These are phyloP conservation scores for Archips xylosteana DNA, from an alignment of 2,888 invertebrate species.

Conservation along the genomic window DNA sequence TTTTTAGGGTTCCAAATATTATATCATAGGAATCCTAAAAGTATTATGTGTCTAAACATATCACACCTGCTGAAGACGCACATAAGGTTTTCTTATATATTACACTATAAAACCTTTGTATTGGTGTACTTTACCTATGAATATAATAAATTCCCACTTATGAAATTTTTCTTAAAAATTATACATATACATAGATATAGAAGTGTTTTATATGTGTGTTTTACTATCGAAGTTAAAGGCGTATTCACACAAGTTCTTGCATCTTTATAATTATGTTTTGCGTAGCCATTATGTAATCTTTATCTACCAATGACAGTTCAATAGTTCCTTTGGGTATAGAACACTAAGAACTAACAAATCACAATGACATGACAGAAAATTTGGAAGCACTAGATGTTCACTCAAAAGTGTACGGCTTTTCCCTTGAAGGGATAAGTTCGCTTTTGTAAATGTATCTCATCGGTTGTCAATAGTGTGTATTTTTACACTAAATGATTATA, in stretches of 20 bases:
- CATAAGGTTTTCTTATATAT: constrained; percentile 61
- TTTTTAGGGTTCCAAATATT: constrained; percentile 24
- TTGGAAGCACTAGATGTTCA: too few species aligned
- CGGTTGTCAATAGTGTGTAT: too few species aligned
- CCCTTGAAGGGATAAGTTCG: too few species aligned
- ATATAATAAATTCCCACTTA: constrained; percentile 54
- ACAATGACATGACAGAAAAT: too few species aligned
- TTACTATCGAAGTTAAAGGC: constrained; percentile 50
- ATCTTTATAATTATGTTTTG: too few species aligned
- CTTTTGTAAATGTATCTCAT: too few species aligned
- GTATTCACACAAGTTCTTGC: constrained; percentile 46
- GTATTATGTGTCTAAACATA: constrained; percentile 29
- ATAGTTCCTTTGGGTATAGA: too few species aligned
- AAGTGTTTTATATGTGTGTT: constrained; percentile 59
- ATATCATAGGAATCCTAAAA: constrained; percentile 9
- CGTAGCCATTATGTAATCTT: too few species aligned
- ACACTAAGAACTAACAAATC: too few species aligned
- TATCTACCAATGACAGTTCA: too few species aligned
- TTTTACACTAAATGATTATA: too few species aligned
- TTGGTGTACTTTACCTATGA: constrained; percentile 56
- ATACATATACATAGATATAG: constrained; percentile 55
- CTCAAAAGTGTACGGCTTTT: too few species aligned
- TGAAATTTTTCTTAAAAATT: constrained; percentile 60
- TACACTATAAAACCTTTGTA: constrained; percentile 56
- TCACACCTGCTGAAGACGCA: constrained; percentile 44